A percentile compares a stretch with the other conserved stretches of the same genome.
Evolutionary conservation across 2,797 vertebrate species (phyloP).

Genomic region (Phrynocephalus guinanensis): DNA sequence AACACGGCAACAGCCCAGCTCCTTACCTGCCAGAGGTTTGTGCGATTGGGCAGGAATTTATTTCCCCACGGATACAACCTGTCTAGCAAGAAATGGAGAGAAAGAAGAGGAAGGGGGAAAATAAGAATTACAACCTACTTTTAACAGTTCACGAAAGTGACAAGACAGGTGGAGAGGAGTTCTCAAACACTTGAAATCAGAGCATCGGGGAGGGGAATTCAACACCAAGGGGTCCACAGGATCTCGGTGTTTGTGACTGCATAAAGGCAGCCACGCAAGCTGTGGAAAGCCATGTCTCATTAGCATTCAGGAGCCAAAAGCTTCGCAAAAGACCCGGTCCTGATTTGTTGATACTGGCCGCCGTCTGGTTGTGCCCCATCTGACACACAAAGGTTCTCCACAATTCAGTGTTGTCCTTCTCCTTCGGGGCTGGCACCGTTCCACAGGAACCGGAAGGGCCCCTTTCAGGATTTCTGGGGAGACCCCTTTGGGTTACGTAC

Average conservation of each 20-base stretch:
- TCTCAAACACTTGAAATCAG: no score
- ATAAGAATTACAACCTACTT: background rate
- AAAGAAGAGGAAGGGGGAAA: background rate
- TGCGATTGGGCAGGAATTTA: conserved; percentile 89
- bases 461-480: background rate
- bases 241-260: no score
- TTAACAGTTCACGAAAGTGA: background rate
- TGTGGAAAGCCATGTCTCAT: no score
- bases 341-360: no score
- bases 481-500: conserved; percentile 70
- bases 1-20: no score
- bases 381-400: no score
- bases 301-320: no score
- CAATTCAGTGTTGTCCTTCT: background rate
- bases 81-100: conserved; percentile 75
- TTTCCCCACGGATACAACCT: conserved; percentile 94
- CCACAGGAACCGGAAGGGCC: no score
- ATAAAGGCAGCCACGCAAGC: no score
- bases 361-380: no score
- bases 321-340: no score
- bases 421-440: background rate
- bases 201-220: background rate
- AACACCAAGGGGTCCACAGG: no score
- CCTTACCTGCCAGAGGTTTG: conserved; percentile 94
- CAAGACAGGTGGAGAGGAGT: background rate